Evolutionary conservation across 1,140 invertebrate genomes (phyloP), one percentile per base, ranked within the genome.

Genomic region (Andrena cerasifolii): DNA sequence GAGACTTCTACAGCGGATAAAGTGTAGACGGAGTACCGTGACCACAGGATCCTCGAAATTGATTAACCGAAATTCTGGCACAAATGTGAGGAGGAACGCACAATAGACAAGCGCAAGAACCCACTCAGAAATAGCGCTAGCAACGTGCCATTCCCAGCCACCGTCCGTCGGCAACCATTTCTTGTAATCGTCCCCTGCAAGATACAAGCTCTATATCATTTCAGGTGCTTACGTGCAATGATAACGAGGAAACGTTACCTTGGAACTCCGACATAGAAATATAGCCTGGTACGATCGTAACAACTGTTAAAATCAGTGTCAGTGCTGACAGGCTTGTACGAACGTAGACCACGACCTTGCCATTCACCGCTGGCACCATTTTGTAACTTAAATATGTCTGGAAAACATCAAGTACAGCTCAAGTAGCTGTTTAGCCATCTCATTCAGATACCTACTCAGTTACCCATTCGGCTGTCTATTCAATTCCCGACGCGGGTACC

Each of bases 71-170:
- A 94, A 94, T 84, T 94, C 94, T n/a, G 87, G 89, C 24, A 93
- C 92, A 76, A 94, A 95, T 3, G 93, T 94, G 0, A 94, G 85
- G 24, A 94, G 89, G 87, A 94, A 95, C 8, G 92, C 83, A 67
- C 94, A 93, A 71, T 94, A 93, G 28, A 93, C 87, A 8, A 92
- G 88, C 0, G 93, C 93, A 36, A 94, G 91, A 45, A 94, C 83
- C 94, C 94, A 95, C 86, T 95, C 94, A 28, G 94, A 94, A 61
- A 93, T 91, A 10, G 94, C 93, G 71, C 94, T 95, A n/a, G 94
- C 89, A 3, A 95, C 93, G 82, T 95, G 94, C 83, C 93, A 93
- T 3, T 90, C 91, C 94, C 94, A 95, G 47, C 94, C 94, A 36
- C 94, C 95, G 90, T 96, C 94, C 33, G 92, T 90, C 10, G 94